phyloP scores from a whole-genome alignment of 2,113 vertebrate genomes.

The Cichladusa arquata region DNA sequence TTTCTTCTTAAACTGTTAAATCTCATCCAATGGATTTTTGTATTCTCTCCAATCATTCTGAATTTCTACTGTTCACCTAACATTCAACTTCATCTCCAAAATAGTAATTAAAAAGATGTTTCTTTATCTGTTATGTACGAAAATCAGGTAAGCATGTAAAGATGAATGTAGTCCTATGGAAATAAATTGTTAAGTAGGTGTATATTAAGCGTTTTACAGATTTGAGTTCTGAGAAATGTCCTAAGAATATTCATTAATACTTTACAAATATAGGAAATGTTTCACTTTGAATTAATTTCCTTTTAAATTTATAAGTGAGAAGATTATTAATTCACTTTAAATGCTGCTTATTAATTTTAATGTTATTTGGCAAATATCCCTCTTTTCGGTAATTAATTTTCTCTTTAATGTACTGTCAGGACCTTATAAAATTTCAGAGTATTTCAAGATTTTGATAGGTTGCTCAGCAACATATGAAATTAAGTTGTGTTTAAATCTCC shows the following conservation, averaged over 20 bases:
- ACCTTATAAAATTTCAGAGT: background rate
- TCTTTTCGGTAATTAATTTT: background rate
- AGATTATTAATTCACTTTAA: background rate
- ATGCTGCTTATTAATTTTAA: background rate
- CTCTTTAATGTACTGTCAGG: background rate
- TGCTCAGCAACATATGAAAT: constrained; percentile 4
- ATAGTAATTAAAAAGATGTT: background rate
- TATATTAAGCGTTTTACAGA: background rate
- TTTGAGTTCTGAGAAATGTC: background rate
- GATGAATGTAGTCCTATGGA: background rate
- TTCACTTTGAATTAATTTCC: background rate
- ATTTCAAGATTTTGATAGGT: background rate
- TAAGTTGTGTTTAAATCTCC: background rate
- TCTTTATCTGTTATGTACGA: background rate
- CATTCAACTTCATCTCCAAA: background rate
- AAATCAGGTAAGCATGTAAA: background rate
- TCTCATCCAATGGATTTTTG: background rate
- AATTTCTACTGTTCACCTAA: background rate
- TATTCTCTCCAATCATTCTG: background rate
- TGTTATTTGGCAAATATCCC: background rate
- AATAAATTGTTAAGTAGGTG: background rate
- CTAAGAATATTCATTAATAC: background rate
- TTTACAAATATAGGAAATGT: background rate
- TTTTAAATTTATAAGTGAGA: background rate
- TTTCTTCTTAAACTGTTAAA: background rate